Evolutionary conservation across 2,797 vertebrate genomes (phyloP), one percentile per base, ranked within the genome.

Genomic region (Enteromius viviparus): DNA sequence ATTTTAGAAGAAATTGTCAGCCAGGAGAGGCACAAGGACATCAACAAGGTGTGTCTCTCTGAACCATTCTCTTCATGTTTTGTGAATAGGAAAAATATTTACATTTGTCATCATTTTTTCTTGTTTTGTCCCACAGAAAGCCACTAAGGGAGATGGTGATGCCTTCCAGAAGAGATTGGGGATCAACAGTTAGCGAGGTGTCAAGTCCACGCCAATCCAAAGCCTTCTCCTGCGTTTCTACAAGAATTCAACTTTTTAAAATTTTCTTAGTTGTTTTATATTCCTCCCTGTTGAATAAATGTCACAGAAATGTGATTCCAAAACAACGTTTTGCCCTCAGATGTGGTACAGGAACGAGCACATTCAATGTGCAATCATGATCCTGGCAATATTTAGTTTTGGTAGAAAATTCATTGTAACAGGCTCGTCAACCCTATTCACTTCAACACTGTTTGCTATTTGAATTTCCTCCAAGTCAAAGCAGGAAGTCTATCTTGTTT

Each of bases 1-100:
- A 94, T 99, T 86, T 94, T 99, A 6, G 97, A 99, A 90, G 98
- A 99, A 90, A 99, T 99, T 0, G 96, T 99, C 86, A 99, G 94
- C 88, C 94, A 94, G 87, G 97, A 99, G 14, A 94, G 92, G 81
- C 97, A 99, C 93, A 96, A 95, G 91, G 97, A 99, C 0, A 97
- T 98, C 86, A 98, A 97, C 91, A 99, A 98, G 97, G 98, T 99
- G 21, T 37, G 2, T 29, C 14, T 32, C 1, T 32, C 15, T 1
- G 11, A 19, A 32, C 0, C 23, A 3, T 21, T 66, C 26, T 49
- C n/a, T 9, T 32, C 23, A 4, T 23, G 1, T 32, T 32, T 32
- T 17, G 6, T 4, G 64, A 85, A 64, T 5, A 0, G 37, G 7
- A 49, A 1, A 21, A 4, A 15, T 45, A 17, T 6, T 21, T 1